Base-by-base conservation (phyloP, 2,888 invertebrate genomes). In the Lutraria lutraria region DNA sequence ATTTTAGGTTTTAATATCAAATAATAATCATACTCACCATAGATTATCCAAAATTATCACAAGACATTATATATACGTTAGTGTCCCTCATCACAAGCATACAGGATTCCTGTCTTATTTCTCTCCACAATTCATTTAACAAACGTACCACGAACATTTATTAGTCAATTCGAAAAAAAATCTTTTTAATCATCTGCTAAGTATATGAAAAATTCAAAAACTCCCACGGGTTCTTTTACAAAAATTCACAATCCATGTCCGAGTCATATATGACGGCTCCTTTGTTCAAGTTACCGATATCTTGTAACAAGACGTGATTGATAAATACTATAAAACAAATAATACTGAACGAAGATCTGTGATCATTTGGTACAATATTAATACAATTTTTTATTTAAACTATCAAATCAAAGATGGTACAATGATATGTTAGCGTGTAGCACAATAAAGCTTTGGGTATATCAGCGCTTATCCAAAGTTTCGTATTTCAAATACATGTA, bases 151-250 rank as follows among this genome's bases (percentile, higher is more conserved):
- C 79, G 25, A 79, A 76, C 25, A 53, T 52, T 25, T 85, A 29
- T 85, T 34, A 53, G 43, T 53, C 43, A 60, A 29, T 43, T 43
- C 76, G 56, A 79, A 82, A 29, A n/a, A n/a, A 60, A 79, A 34
- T 43, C 87, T 54, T n/a, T n/a, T 84, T 25, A 43, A 43, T 85
- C 52, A 76, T 68, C 79, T 76, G 83, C 79, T 79, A 82, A 43
- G 81, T 85, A 52, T 80, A 79, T 89, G 72, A 25, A 34, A 34
- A 10, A 15, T 34, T 76, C 56, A 34, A 16, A 76, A 76, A 76
- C 56, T 88, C 85, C 88, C 88, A 85, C 85, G 88, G 82, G 25
- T 79, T 88, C 34, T 56, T 52, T 83, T 88, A 83, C 87, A 76
- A 83, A n/a, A 72, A 80, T 84, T 21, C 80, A 21, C n/a, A 83